A percentile compares a stretch with the other conserved stretches of the same genome.
Evolutionary conservation across 1,140 invertebrate species (phyloP).

Genomic region (Eupristina koningsbergeri): DNA sequence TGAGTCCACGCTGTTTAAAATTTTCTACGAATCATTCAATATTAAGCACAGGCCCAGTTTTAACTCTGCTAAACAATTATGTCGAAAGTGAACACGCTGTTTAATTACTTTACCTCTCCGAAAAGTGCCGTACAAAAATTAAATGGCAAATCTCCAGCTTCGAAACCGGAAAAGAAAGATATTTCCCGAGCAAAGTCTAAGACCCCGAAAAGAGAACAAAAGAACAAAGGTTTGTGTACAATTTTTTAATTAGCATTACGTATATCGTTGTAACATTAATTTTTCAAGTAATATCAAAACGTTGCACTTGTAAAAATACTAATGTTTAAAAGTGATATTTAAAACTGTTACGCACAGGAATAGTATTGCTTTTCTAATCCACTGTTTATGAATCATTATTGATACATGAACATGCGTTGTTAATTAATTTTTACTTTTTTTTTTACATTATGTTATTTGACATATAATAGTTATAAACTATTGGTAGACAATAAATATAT

Average conservation of each 20-base stretch:
- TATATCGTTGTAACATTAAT: no score
- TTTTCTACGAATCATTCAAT: no score
- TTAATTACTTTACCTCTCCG: conserved; percentile 68
- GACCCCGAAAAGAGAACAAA: conserved; percentile 63
- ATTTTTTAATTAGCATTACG: background rate
- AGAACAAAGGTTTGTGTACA: conserved; percentile 56
- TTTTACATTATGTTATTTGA: no score
- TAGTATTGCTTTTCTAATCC: background rate
- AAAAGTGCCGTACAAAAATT: conserved; percentile 53
- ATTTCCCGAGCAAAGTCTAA: conserved; percentile 49
- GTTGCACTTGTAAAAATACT: no score
- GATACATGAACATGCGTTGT: background rate
- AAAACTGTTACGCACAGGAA: background rate
- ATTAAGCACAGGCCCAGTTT: no score
- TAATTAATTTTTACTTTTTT: no score
- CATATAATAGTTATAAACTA: no score
- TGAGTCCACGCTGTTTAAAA: no score
- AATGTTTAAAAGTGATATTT: background rate
- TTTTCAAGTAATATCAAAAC: no score
- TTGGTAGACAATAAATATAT: no score
- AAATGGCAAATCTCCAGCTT: conserved; percentile 40
- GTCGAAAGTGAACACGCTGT: conserved; percentile 65
- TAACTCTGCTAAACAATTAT: conserved; percentile 24
- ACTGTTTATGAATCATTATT: background rate
- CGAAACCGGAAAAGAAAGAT: conserved; percentile 40